These are phyloP conservation scores for Eretmocerus hayati DNA, from an alignment of 2,888 invertebrate species.

Conservation along the genomic window DNA sequence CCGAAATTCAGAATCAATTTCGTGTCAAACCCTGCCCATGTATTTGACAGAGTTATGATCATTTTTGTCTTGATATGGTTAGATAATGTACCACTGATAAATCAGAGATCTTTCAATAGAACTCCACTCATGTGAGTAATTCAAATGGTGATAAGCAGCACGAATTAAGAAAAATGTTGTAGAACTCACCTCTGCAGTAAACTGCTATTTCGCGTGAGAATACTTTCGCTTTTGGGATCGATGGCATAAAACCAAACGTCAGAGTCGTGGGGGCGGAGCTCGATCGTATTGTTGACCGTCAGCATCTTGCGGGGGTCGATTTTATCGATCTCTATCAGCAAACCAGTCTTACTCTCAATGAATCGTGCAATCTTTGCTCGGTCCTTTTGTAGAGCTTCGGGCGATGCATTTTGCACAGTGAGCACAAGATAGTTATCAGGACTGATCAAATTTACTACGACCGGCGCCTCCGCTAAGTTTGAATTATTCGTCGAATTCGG, in stretches of 20 bases:
- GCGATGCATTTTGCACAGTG: constrained; percentile 66
- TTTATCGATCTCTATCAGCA: constrained; percentile 75
- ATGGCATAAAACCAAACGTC: constrained; percentile 84
- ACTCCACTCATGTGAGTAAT: too few species aligned
- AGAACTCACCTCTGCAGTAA: constrained; percentile 58
- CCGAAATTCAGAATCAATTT: too few species aligned
- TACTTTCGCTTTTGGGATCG: constrained; percentile 69
- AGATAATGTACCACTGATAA: too few species aligned
- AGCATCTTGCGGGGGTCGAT: constrained; percentile 70
- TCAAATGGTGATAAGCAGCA: too few species aligned
- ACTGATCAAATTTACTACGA: constrained; percentile 72
- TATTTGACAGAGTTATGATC: too few species aligned
- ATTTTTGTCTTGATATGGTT: too few species aligned
- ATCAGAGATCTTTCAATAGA: too few species aligned
- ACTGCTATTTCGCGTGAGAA: constrained; percentile 66
- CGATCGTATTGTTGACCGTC: constrained; percentile 68
- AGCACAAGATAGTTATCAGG: constrained; percentile 71
- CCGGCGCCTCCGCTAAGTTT: constrained; percentile 57
- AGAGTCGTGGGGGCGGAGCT: constrained; percentile 61
- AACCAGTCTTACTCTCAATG: constrained; percentile 65
- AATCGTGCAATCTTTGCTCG: constrained; percentile 54
- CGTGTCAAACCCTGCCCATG: too few species aligned
- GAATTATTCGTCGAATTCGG: constrained; percentile 59
- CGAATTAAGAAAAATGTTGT: background rate
- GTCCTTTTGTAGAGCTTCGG: constrained; percentile 59